These are phyloP conservation scores for Toxotes jaculatrix DNA, from an alignment of 2,113 vertebrate species.

Conservation along the genomic window DNA sequence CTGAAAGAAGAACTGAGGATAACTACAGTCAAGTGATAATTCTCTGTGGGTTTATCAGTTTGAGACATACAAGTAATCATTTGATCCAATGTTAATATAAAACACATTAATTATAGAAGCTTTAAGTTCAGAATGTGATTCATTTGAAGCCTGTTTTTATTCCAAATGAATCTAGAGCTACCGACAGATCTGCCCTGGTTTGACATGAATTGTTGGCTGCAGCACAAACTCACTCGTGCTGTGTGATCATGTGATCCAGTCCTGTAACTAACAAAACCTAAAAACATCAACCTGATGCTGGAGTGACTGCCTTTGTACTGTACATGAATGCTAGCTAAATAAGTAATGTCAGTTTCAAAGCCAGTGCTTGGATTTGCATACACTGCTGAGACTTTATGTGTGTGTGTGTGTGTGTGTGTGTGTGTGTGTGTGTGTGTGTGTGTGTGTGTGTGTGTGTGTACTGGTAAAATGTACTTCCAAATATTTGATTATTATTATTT, in stretches of 20 bases:
- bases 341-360: constrained; percentile 68
- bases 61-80: not conserved
- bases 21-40: not conserved
- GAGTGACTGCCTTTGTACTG: constrained; percentile 53
- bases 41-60: not conserved
- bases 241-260: constrained; percentile 40
- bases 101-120: not conserved
- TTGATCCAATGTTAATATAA: not conserved
- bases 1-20: not conserved
- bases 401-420: not conserved
- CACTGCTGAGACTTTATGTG: constrained; percentile 1
- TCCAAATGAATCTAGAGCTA: constrained; percentile 14
- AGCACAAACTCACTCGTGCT: constrained; percentile 8
- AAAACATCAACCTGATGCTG: constrained; percentile 64
- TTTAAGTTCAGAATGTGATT: constrained; percentile 13
- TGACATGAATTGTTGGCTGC: constrained; percentile 29
- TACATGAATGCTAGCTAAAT: constrained; percentile 59
- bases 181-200: constrained; percentile 23
- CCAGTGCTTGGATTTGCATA: constrained; percentile 43
- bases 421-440: not conserved
- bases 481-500: constrained; percentile 45
- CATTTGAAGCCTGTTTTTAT: constrained; percentile 21
- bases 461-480: constrained; percentile 27
- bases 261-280: constrained; percentile 49
- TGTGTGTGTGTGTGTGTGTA: not conserved